Evolutionary conservation across 92 coral and sea anemone genomes (phyloP).

Genomic region (Siderastrea radians): DNA sequence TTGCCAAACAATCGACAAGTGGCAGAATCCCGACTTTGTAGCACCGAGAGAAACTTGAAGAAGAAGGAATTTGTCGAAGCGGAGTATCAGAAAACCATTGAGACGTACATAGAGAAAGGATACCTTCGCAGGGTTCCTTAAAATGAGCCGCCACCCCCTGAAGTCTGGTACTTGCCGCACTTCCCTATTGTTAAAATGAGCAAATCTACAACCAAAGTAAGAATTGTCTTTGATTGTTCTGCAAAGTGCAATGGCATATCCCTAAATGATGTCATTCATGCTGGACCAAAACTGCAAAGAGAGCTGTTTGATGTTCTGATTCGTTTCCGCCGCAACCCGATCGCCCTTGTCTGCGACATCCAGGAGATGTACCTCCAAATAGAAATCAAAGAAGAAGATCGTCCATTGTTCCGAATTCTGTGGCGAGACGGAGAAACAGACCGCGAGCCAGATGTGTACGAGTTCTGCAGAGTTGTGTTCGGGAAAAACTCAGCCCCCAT

Average conservation of each 20-base stretch:
- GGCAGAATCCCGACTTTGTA: conserved; percentile 43
- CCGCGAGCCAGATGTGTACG: conserved; percentile 54
- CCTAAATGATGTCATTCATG: conserved; percentile 65
- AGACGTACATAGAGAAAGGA: conserved; percentile 53
- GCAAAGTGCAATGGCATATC: conserved; percentile 59
- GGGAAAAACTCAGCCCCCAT: conserved; percentile 68
- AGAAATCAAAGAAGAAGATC: conserved; percentile 44
- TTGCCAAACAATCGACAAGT: conserved; percentile 42
- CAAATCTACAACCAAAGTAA: conserved; percentile 74
- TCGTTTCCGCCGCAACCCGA: conserved; percentile 60
- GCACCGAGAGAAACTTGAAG: conserved; percentile 57
- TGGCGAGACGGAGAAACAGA: conserved; percentile 44
- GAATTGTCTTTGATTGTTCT: conserved; percentile 68
- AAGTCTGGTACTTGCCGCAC: conserved; percentile 69
- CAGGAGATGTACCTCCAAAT: conserved; percentile 67
- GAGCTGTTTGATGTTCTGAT: conserved; percentile 69
- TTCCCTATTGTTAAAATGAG: conserved; percentile 70
- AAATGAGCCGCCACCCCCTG: conserved; percentile 51
- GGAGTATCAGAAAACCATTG: conserved; percentile 65
- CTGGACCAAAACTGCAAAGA: conserved; percentile 71
- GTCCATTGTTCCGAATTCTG: conserved; percentile 55
- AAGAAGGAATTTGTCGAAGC: conserved; percentile 32
- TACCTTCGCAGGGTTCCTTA: conserved; percentile 53
- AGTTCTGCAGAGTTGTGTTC: conserved; percentile 47
- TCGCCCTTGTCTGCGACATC: conserved; percentile 62